Conservation (phyloP, 1,140 invertebrate genomes). For the Frieseomelitta varia region DNA sequence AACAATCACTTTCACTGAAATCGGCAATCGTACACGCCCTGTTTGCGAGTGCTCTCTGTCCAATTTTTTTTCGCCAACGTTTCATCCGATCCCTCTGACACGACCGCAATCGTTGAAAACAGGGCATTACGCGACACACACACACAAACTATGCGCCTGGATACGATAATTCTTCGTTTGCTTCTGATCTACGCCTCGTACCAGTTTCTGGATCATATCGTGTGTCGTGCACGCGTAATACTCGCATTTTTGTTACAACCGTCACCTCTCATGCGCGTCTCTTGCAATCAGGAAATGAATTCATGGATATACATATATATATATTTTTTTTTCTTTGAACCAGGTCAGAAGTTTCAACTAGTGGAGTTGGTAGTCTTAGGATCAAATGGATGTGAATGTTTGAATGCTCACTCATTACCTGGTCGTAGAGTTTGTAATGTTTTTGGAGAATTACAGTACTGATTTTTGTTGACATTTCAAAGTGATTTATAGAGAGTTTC, state of each 20-base stretch:
- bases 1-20: constrained; percentile 73
- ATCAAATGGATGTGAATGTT: too few relatives aligned
- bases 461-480: too few relatives aligned
- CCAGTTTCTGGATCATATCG: not conserved
- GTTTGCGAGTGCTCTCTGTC: constrained; percentile 37
- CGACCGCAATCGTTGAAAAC: constrained; percentile 56
- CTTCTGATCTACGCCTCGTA: not conserved
- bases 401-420: too few relatives aligned
- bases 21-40: constrained; percentile 58
- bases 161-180: not conserved
- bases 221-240: not conserved
- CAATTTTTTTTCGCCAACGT: constrained; percentile 52
- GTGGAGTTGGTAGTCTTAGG: not conserved
- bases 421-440: too few relatives aligned
- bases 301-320: not conserved
- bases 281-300: not conserved
- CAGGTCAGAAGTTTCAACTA: not conserved
- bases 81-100: constrained; percentile 66
- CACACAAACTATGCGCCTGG: too few relatives aligned
- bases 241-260: not conserved
- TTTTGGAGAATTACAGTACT: too few relatives aligned
- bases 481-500: too few relatives aligned
- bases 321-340: not conserved
- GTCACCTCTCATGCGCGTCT: not conserved
- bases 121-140: not conserved